phyloP scores from a whole-genome alignment of 2,797 vertebrate species.

The Lophius americanus region DNA sequence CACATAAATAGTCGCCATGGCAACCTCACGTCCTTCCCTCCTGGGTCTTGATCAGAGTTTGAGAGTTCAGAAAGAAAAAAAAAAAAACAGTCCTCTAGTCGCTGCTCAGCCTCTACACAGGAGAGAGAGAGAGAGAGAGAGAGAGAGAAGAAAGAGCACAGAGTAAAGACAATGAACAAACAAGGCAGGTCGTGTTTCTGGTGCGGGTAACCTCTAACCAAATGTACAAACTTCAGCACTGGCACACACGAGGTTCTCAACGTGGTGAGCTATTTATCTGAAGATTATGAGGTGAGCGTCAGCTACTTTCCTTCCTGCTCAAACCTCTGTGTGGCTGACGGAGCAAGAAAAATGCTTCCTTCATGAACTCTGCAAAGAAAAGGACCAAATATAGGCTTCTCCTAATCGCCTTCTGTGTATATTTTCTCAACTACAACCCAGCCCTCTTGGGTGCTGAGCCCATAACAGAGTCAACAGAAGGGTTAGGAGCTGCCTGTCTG shows the following conservation, averaged over 20 bases:
- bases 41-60: constrained; percentile 76
- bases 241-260: not conserved
- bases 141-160: constrained; percentile 18
- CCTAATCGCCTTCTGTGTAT: constrained; percentile 31
- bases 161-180: constrained; percentile 52
- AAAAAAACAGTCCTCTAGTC: constrained; percentile 78
- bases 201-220: not conserved
- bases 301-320: constrained; percentile 42
- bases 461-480: constrained; percentile 46
- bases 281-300: constrained; percentile 38
- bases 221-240: not conserved
- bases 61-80: constrained; percentile 68
- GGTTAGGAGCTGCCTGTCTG: constrained; percentile 35
- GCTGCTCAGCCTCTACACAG: constrained; percentile 80
- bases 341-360: constrained; percentile 43
- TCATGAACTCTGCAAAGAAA: constrained; percentile 45
- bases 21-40: constrained; percentile 77
- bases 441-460: constrained; percentile 31
- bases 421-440: constrained; percentile 16
- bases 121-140: constrained; percentile 24
- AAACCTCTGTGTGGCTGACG: constrained; percentile 44
- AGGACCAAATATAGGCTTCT: constrained; percentile 44
- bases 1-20: constrained; percentile 76
- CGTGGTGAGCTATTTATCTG: constrained; percentile 33
- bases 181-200: constrained; percentile 17